Evolutionary conservation across 1,140 invertebrate genomes (phyloP), one percentile per base, ranked within the genome.

Genomic region (Drosophila melanica): DNA sequence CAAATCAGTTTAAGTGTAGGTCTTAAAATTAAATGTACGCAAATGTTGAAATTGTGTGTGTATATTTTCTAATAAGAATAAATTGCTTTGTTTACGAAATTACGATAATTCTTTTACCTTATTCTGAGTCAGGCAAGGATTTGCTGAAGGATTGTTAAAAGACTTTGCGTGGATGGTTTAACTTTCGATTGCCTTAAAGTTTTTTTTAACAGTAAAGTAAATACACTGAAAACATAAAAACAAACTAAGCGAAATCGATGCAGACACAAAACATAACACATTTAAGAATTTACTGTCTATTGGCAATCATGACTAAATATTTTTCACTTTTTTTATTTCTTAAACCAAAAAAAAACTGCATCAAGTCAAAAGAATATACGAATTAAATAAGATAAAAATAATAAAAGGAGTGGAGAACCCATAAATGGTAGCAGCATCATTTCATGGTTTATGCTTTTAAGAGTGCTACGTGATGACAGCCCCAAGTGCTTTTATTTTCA

Each of bases 61-160:
- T 85, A 78, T 72, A 50, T 47, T 74, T 65, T 48, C 16, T 48
- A 42, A 63, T 58, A 59, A 51, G 53, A 77, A 74, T 77, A 86
- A 85, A 81, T 77, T 75, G 66, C 75, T 81, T 75, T 86, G 81
- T 78, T 86, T 75, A 78, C 77, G 72, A 50, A 81, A 81, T 45
- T 67, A 72, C 67, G 65, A 63, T 65, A 72, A 58, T 9, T 71
- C 20, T 23, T 23, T 23, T 23, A 23, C 20, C 4, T 23, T 23
- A 23, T 23, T 23, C 20, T 23, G 20, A 23, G 3, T 23, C 20
- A 18, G 20, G 20, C 20, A 23, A 23, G 20, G 20, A 23, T 23
- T 3, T 23, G 20, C 20, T 3, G n/a, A n/a, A n/a, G n/a, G 20
- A 20, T 20, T 20, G 20, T 20, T 20, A 3, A 20, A 20, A 20